phyloP scores from a whole-genome alignment of 2,797 vertebrate species.

The Gymnocypris eckloni region DNA sequence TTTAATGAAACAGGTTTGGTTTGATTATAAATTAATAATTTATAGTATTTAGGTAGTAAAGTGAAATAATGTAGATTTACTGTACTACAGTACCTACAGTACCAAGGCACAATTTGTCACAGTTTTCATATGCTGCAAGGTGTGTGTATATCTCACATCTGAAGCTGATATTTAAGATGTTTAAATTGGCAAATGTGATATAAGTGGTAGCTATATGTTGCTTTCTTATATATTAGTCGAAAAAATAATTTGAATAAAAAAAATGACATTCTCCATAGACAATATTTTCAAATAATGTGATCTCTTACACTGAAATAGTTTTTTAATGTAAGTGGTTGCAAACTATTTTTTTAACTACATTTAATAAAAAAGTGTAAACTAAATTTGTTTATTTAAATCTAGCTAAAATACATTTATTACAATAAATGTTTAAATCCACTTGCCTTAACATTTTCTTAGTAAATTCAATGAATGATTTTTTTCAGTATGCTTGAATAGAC shows the following conservation, averaged over 20 bases:
- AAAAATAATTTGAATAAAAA: not conserved
- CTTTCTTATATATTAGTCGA: not conserved
- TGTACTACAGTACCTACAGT: not conserved
- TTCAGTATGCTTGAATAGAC: not conserved
- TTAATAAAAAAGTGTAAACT: no score
- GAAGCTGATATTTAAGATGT: not conserved
- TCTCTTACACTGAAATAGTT: not conserved
- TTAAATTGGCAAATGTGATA: not conserved
- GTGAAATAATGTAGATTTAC: not conserved
- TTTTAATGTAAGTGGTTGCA: no score
- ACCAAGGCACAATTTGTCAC: not conserved
- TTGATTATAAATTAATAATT: not conserved
- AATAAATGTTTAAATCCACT: no score
- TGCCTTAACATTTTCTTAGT: no score
- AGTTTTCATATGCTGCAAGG: not conserved
- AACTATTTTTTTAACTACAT: no score
- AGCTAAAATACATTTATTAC: no score
- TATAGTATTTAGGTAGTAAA: not conserved
- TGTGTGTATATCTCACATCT: not conserved
- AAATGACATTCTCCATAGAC: not conserved
- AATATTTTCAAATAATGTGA: not conserved
- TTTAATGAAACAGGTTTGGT: not conserved
- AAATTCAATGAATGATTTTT: no score
- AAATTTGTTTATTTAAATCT: no score
- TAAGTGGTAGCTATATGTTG: not conserved